Base-by-base conservation (phyloP, 2,888 invertebrate genomes). In the Acleris literana region DNA sequence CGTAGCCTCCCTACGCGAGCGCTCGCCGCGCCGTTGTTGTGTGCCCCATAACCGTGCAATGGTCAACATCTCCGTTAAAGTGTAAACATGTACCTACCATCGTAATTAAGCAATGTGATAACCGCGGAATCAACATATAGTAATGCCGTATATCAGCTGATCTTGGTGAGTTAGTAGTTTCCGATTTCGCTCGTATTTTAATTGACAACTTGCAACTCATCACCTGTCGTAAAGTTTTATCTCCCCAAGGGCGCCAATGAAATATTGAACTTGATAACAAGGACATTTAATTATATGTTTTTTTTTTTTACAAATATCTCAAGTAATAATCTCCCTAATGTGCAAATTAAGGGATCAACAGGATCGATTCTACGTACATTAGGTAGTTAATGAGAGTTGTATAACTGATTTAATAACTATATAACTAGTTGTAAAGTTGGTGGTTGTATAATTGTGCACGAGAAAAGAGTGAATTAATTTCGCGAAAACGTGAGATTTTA, bases 1-100 rank as follows among this genome's bases (percentile, higher is more conserved):
- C 79, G 78, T 75, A 81, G 82, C 88, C 80, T 83, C 79, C 83
- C 81, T 76, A 74, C 76, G 79, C 73, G 75, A 75, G 78, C 78
- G 72, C 78, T 75, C 74, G 70, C 70, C 70, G 69, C 64, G 69
- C 65, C 71, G 64, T 70, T 64, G 65, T 71, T 64, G 65, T 65
- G 68, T 69, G 57, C 39, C 51, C 54, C 53, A 63, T 66, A 60
- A 56, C 52, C 71, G 64, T 69, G 70, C 69, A 65, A 64, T 72
- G 63, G 71, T 76, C 72, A 69, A 13, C 11, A 39, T 9, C 39
- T 39, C 4, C 4, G 3, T 65, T 63, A 53, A 67, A 70, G 78
- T 75, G 77, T 80, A 80, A 81, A 81, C 76, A 80, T 39, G 13
- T 39, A 74, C 78, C 70, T 33, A 71, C 68, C 44, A 20, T n/a